Conservation (phyloP, 2,113 vertebrate species). For the Bombycilla garrulus region DNA sequence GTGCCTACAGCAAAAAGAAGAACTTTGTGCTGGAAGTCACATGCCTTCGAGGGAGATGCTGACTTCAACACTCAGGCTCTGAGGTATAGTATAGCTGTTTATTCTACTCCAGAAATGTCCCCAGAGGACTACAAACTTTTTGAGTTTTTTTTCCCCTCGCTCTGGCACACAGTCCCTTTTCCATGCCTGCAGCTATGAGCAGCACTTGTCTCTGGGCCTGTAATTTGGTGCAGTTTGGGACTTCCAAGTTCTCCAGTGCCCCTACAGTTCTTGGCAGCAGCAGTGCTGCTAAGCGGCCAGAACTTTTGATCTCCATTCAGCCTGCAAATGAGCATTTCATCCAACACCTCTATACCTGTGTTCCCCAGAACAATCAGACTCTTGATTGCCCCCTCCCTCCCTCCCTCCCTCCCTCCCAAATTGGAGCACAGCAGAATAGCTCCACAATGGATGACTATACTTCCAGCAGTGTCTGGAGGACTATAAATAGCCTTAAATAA, state of each 20-base stretch:
- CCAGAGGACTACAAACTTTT: background rate
- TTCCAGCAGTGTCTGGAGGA: slow-evolving; percentile 2
- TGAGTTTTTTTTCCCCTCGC: accelerated
- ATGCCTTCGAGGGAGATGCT: background rate
- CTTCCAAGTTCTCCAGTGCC: background rate
- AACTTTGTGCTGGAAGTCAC: slow-evolving; percentile 11
- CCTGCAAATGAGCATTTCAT: slow-evolving; percentile 9
- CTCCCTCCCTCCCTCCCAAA: background rate
- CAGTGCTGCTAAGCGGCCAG: background rate
- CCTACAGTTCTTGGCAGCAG: slow-evolving; percentile 13
- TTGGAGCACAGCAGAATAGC: background rate
- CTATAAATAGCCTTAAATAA: slow-evolving; percentile 47
- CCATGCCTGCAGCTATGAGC: background rate
- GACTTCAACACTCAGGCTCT: background rate
- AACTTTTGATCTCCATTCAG: background rate
- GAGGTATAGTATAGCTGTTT: background rate
- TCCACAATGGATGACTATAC: slow-evolving; percentile 18
- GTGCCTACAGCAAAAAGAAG: background rate
- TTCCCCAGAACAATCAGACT: slow-evolving; percentile 20
- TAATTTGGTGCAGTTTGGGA: background rate
- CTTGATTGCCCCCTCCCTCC: slow-evolving; percentile 23
- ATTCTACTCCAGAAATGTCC: background rate
- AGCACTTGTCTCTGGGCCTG: background rate
- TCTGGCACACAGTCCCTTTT: background rate
- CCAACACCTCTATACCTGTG: slow-evolving; percentile 27